Conservation (phyloP, 2,797 vertebrate genomes). For the Etheostoma nigrum region DNA sequence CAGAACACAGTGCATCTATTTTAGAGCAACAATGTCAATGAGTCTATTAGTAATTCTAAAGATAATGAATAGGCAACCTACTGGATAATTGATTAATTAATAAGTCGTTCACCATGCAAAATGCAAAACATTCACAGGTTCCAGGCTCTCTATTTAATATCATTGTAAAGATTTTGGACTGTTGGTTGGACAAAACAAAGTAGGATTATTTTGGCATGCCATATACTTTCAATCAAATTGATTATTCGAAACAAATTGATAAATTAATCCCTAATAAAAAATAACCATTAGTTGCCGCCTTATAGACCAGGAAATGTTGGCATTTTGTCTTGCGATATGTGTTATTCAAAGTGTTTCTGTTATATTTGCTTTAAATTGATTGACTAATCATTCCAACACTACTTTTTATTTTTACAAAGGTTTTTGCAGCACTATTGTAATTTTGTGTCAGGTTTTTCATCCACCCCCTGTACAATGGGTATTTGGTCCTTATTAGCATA, state of each 20-base stretch:
- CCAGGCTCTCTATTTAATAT: neutral
- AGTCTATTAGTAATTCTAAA: neutral
- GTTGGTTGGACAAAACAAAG: neutral
- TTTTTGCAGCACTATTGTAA: neutral
- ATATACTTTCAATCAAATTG: neutral
- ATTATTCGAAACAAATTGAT: neutral
- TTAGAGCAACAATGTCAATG: neutral
- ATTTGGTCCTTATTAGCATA: neutral
- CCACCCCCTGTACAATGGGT: neutral
- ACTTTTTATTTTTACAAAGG: neutral
- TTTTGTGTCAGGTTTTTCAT: neutral
- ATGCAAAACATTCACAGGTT: neutral
- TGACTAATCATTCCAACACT: neutral
- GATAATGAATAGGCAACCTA: neutral
- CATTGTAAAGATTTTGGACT: too few relatives aligned
- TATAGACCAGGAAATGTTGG: neutral
- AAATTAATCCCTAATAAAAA: neutral
- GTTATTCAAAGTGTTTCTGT: neutral
- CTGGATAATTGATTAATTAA: neutral
- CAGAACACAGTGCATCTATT: neutral
- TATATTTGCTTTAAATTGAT: neutral
- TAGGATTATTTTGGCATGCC: neutral
- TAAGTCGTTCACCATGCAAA: neutral
- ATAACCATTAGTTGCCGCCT: neutral
- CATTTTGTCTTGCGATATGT: neutral